phyloP scores from a whole-genome alignment of 2,888 invertebrate genomes.

The Eumacrocentrus americanus region DNA sequence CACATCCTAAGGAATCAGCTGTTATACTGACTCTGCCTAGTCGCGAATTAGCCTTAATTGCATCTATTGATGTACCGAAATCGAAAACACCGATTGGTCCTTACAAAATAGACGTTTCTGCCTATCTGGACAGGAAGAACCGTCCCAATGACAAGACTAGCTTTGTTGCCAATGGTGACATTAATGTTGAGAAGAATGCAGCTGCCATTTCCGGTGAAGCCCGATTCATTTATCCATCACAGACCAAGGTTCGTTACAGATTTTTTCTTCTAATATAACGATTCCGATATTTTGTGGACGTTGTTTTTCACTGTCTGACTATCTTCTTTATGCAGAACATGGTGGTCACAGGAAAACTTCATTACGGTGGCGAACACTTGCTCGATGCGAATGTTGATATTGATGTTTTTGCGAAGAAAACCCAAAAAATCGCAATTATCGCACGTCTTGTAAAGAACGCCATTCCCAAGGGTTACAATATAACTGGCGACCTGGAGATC shows the following conservation, averaged over 20 bases:
- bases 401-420: conserved; percentile 68
- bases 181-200: conserved; percentile 63
- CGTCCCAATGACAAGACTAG: conserved; percentile 74
- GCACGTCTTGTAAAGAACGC: conserved; percentile 49
- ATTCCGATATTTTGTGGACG: too few relatives aligned
- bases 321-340: conserved; percentile 59
- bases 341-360: conserved; percentile 60
- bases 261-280: too few relatives aligned
- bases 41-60: conserved; percentile 71
- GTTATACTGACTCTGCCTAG: conserved; percentile 72
- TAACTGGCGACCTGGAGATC: conserved; percentile 58
- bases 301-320: too few relatives aligned
- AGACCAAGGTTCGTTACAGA: conserved; percentile 70
- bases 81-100: conserved; percentile 63
- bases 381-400: conserved; percentile 62
- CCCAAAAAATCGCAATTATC: conserved; percentile 64
- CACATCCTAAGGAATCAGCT: conserved; percentile 69
- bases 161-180: conserved; percentile 65
- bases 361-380: conserved; percentile 58
- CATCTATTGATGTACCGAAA: conserved; percentile 55
- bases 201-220: conserved; percentile 65
- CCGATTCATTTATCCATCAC: conserved; percentile 72
- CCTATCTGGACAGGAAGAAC: conserved; percentile 75
- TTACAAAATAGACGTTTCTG: conserved; percentile 68
- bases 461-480: conserved; percentile 57